Base-by-base conservation (phyloP, 1,140 invertebrate species). In the Cephus cinctus region DNA sequence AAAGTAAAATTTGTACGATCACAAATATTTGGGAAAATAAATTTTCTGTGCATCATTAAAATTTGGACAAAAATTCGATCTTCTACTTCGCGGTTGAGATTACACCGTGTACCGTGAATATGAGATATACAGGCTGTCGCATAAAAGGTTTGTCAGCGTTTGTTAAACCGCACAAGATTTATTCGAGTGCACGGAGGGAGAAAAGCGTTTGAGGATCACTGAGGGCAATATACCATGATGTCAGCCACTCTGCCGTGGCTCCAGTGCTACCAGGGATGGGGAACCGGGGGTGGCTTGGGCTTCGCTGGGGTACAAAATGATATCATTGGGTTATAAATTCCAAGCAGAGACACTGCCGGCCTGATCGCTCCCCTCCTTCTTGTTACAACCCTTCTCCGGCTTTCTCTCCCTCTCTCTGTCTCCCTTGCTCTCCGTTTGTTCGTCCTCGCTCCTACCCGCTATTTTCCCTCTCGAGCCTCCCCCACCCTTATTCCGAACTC, bases 311-410 rank as follows among this genome's bases (percentile, higher is more conserved):
- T 67, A 73, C 68, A 73, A 74, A 73, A 74, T 74, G 68, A 71
- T 73, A 74, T 73, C 71, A 74, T 74, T 73, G 69, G 69, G 70
- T 71, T 70, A 71, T 74, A 73, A 74, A 74, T 74, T 74, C 61
- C 62, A 62, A 71, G 63, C 67, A 65, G 67, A 72, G 69, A 73
- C 67, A 72, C 63, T 56, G 52, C 43, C 61, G 57, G 59, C 59
- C 61, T 57, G 68, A 71, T 69, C 67, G 65, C 47, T 53, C 50
- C 47, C 61, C 43, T 56, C 47, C 50, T 56, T 61, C 59, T 63
- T 63, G 61, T 60, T 64, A 65, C 58, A 65, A 67, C 63, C 67
- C 66, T 71, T 67, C 67, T 60, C 56, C 46, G 30, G 41, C 59
- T 53, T 52, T 57, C 45, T 50, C 36, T 30, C 38, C 19, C 45